Evolutionary conservation across 2,797 vertebrate species (phyloP).

Genomic region (Sebastes diploproa): DNA sequence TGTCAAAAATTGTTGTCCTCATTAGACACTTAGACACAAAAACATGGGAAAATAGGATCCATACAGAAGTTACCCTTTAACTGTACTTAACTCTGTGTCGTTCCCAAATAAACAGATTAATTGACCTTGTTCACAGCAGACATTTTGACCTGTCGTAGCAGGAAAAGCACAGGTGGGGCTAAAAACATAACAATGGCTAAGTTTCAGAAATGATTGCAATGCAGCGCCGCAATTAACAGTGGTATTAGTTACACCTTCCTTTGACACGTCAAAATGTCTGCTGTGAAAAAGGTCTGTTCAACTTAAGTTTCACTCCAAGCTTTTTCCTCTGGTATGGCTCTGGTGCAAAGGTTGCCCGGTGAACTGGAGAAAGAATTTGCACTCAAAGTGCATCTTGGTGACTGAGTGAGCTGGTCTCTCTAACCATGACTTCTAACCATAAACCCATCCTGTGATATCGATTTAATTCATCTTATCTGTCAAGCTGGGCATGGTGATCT

Average conservation of each 20-base stretch:
- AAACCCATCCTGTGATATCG: background rate
- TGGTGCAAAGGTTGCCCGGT: background rate
- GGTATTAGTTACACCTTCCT: background rate
- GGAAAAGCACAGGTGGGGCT: background rate
- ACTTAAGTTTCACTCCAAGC: background rate
- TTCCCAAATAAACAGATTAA: conserved; percentile 6
- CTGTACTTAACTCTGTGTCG: background rate
- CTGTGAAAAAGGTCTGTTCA: background rate
- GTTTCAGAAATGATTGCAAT: conserved; percentile 1
- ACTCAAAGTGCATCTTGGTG: background rate
- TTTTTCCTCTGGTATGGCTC: background rate
- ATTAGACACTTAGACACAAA: background rate
- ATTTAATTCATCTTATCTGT: background rate
- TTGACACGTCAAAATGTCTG: background rate
- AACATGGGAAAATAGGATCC: background rate
- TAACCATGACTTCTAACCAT: background rate
- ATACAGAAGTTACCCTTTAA: background rate
- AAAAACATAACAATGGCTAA: background rate
- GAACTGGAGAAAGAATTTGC: background rate
- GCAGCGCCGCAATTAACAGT: background rate
- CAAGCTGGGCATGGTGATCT: background rate
- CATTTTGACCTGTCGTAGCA: background rate
- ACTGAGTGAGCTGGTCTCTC: background rate
- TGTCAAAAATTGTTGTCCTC: background rate
- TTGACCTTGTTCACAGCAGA: background rate